These are phyloP conservation scores for Entomyzon cyanotis DNA, from an alignment of 2,113 vertebrate species.

Conservation along the genomic window DNA sequence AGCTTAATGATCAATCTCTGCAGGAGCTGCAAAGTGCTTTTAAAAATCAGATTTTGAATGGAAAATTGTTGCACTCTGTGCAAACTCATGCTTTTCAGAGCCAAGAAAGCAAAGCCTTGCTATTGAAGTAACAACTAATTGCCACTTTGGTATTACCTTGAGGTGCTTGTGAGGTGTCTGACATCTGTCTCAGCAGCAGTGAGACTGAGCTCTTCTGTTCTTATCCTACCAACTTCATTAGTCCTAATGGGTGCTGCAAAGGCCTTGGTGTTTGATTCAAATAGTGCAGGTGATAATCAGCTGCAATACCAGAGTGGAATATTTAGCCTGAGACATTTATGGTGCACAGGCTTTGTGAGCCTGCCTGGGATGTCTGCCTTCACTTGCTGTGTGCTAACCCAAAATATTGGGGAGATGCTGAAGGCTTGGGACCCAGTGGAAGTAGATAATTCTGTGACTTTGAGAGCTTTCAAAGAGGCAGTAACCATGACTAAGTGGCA, in stretches of 20 bases:
- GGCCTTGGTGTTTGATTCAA: neutral
- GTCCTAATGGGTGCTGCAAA: neutral
- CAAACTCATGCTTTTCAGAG: neutral
- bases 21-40: neutral
- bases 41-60: constrained; percentile 1
- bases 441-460: neutral
- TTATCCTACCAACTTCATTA: neutral
- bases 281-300: neutral
- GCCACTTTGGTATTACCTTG: neutral
- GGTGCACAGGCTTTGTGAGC: accelerated
- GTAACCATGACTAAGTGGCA: neutral
- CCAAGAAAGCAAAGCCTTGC: neutral
- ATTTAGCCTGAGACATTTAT: neutral
- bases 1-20: neutral
- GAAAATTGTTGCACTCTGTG: neutral
- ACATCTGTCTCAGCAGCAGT: neutral
- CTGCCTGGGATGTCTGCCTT: neutral
- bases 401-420: neutral
- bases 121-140: neutral
- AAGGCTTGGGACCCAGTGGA: neutral
- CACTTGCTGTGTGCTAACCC: neutral
- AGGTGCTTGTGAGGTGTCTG: neutral
- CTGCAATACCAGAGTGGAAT: neutral
- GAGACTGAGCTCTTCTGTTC: neutral
- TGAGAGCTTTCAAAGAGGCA: neutral